phyloP scores from a whole-genome alignment of 2,888 invertebrate genomes.

The Drosophila hawaiiensis region DNA sequence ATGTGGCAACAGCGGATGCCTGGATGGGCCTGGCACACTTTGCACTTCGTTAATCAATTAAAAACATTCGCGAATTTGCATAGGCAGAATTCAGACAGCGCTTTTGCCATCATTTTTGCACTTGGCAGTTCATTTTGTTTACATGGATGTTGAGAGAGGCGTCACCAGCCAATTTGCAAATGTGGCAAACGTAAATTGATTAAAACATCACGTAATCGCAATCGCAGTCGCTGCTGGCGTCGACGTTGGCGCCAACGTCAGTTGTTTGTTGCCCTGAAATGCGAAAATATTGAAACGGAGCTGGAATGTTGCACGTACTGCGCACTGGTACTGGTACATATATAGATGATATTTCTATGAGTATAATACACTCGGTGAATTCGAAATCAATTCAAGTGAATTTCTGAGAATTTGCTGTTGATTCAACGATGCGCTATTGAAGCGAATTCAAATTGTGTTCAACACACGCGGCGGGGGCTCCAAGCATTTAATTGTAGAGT shows the following conservation, averaged over 20 bases:
- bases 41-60: conserved; percentile 67
- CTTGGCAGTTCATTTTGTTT: conserved; percentile 42
- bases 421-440: conserved; percentile 46
- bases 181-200: conserved; percentile 70
- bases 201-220: conserved; percentile 77
- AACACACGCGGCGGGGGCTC: conserved; percentile 11
- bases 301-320: conserved; percentile 64
- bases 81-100: conserved; percentile 49
- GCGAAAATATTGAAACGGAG: conserved; percentile 18
- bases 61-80: conserved; percentile 66
- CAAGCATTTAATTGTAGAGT: conserved; percentile 25
- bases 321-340: conserved; percentile 5
- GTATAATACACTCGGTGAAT: conserved; percentile 46
- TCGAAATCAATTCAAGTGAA: conserved; percentile 57
- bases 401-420: conserved; percentile 61
- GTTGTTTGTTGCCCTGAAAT: conserved; percentile 15
- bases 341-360: conserved; percentile 12
- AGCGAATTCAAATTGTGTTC: conserved; percentile 53
- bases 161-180: conserved; percentile 42
- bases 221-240: conserved; percentile 40
- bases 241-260: conserved; percentile 26
- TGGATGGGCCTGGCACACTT: conserved; percentile 54
- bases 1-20: conserved; percentile 6
- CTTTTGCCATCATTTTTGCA: conserved; percentile 58
- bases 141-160: conserved; percentile 1